Percentiles rank a stretch among this genome's conserved stretches.
Evolutionary conservation across 2,888 invertebrate genomes (phyloP).

Genomic region (Pyrocoelia pectoralis): DNA sequence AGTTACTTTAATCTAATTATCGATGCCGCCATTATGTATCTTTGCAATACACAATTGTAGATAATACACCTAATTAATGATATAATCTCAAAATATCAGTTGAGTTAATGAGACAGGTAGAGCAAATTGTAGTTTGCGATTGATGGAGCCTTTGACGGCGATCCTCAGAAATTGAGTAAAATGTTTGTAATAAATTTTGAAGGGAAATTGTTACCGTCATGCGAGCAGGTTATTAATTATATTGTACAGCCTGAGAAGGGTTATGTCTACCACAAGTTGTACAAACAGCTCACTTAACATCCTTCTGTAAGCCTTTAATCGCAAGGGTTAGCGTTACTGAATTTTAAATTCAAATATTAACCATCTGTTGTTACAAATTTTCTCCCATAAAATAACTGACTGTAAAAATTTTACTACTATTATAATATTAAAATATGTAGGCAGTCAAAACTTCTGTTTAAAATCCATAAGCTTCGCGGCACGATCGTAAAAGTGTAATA

Average conservation of each 20-base stretch:
- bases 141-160: slow-evolving; percentile 4
- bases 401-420: neutral
- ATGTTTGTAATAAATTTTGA: slow-evolving; percentile 5
- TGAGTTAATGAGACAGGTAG: neutral
- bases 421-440: too few relatives aligned
- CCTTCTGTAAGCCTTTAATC: slow-evolving; percentile 6
- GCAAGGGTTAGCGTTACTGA: slow-evolving; percentile 3
- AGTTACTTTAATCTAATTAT: slow-evolving; percentile 15
- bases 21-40: slow-evolving; percentile 10
- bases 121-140: neutral
- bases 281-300: slow-evolving; percentile 9
- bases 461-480: too few relatives aligned
- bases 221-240: slow-evolving; percentile 15
- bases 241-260: slow-evolving; percentile 11
- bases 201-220: slow-evolving; percentile 5
- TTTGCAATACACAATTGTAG: slow-evolving; percentile 11
- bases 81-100: neutral
- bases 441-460: too few relatives aligned
- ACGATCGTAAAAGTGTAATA: too few relatives aligned
- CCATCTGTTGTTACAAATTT: neutral
- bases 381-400: neutral
- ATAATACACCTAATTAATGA: neutral
- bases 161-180: slow-evolving; percentile 1
- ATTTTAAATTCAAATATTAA: slow-evolving; percentile 4
- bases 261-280: slow-evolving; percentile 15